Percentiles rank a stretch among this genome's conserved stretches.
These are phyloP conservation scores for Dunckerocampus dactyliophorus DNA, from an alignment of 2,113 vertebrate species.

Conservation along the genomic window DNA sequence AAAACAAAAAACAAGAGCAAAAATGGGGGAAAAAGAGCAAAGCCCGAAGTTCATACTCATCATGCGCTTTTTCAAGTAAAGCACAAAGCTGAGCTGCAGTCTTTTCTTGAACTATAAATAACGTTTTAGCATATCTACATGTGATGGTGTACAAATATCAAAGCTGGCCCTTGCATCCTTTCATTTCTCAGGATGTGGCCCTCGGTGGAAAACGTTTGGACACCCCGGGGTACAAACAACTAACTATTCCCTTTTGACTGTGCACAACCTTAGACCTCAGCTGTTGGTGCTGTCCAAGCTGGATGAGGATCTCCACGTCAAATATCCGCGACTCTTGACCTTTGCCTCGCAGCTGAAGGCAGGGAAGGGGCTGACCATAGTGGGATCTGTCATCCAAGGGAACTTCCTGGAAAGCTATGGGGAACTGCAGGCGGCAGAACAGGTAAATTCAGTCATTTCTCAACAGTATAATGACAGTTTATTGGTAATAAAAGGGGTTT, in stretches of 20 bases:
- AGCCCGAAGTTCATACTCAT: too few relatives aligned
- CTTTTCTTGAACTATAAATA: too few relatives aligned
- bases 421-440: constrained; percentile 94
- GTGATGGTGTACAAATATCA: too few relatives aligned
- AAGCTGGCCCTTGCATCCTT: too few relatives aligned
- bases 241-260: background rate
- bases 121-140: too few relatives aligned
- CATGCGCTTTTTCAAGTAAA: too few relatives aligned
- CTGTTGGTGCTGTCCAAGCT: constrained; percentile 91
- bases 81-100: too few relatives aligned
- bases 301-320: constrained; percentile 95
- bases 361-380: constrained; percentile 95
- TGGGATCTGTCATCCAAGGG: constrained; percentile 92
- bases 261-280: constrained; percentile 79
- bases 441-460: constrained; percentile 67
- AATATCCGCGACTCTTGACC: constrained; percentile 92
- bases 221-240: too few relatives aligned
- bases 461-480: background rate
- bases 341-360: constrained; percentile 98
- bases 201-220: too few relatives aligned
- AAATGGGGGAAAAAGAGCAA: too few relatives aligned
- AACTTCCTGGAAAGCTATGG: constrained; percentile 94
- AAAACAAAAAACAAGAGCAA: too few relatives aligned
- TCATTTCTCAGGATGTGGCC: too few relatives aligned
- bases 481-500: background rate